These are phyloP conservation scores for Clarias platycephalus DNA, from an alignment of 2,797 vertebrate genomes.

Conservation along the genomic window DNA sequence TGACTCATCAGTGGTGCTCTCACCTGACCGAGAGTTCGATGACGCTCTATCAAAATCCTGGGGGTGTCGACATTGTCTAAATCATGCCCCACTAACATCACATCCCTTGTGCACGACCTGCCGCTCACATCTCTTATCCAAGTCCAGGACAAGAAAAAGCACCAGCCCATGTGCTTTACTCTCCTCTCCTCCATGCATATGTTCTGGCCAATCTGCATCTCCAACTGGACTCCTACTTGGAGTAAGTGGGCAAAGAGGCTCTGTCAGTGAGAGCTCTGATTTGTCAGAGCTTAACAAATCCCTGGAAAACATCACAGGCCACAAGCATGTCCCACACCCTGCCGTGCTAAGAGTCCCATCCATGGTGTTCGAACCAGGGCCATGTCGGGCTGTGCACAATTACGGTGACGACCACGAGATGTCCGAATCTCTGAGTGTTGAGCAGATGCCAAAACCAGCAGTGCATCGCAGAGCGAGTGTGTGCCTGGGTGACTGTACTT, in stretches of 20 bases:
- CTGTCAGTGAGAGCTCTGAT: slow-evolving; percentile 64
- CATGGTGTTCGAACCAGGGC: slow-evolving; percentile 38
- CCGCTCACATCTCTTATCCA: slow-evolving; percentile 61
- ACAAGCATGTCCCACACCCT: slow-evolving; percentile 57
- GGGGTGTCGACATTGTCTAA: slow-evolving; percentile 69
- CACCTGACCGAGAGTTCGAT: slow-evolving; percentile 44
- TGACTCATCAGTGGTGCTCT: slow-evolving; percentile 57
- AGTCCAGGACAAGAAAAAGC: slow-evolving; percentile 49
- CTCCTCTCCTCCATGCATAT: slow-evolving; percentile 53
- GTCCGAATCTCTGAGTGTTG: slow-evolving; percentile 42
- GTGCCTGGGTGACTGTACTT: slow-evolving; percentile 57
- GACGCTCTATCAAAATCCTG: neutral
- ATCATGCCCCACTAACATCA: slow-evolving; percentile 42
- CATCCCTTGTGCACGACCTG: slow-evolving; percentile 65
- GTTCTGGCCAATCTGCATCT: slow-evolving; percentile 47
- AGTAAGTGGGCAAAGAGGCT: slow-evolving; percentile 42
- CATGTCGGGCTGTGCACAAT: slow-evolving; percentile 49
- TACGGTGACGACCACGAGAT: slow-evolving; percentile 58
- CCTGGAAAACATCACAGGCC: slow-evolving; percentile 73
- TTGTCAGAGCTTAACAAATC: slow-evolving; percentile 74
- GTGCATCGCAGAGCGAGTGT: slow-evolving; percentile 58
- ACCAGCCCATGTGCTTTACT: slow-evolving; percentile 21
- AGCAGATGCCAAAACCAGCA: slow-evolving; percentile 45
- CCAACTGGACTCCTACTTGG: slow-evolving; percentile 28
- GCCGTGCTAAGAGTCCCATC: slow-evolving; percentile 45